phyloP scores from a whole-genome alignment of 2,888 invertebrate species.

The Troglohyphantes excavatus region DNA sequence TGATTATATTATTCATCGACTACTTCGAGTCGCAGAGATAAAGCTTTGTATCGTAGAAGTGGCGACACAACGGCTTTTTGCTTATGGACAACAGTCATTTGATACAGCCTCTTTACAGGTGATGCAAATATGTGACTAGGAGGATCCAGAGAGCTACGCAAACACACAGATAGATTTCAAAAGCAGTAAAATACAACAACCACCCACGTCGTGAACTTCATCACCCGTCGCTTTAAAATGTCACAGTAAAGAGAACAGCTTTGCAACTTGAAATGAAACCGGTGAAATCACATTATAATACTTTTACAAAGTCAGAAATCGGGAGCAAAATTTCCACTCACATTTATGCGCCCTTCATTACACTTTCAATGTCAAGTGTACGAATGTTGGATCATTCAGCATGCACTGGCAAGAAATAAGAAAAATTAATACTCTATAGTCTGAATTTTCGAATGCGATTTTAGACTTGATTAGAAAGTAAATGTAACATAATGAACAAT shows the following conservation, averaged over 20 bases:
- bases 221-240: slow-evolving; percentile 60
- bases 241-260: not conserved
- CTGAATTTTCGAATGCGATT: no score
- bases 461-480: no score
- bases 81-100: slow-evolving; percentile 43
- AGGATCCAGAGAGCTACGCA: slow-evolving; percentile 72
- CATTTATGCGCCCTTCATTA: not conserved
- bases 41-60: slow-evolving; percentile 65
- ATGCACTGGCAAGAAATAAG: slow-evolving; percentile 39
- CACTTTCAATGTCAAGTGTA: not conserved
- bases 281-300: not conserved
- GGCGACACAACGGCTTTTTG: slow-evolving; percentile 34
- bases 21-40: slow-evolving; percentile 50
- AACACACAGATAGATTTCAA: slow-evolving; percentile 57
- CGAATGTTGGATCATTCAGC: not conserved
- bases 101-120: slow-evolving; percentile 73
- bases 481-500: no score
- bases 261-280: not conserved
- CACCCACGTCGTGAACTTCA: slow-evolving; percentile 63
- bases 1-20: slow-evolving; percentile 43
- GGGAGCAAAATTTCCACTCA: slow-evolving; percentile 69
- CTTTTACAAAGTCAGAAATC: not conserved
- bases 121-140: slow-evolving; percentile 76
- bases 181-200: slow-evolving; percentile 36
- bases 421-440: no score